These are phyloP conservation scores for Polyommatus icarus DNA, from an alignment of 2,888 invertebrate genomes.

Conservation along the genomic window DNA sequence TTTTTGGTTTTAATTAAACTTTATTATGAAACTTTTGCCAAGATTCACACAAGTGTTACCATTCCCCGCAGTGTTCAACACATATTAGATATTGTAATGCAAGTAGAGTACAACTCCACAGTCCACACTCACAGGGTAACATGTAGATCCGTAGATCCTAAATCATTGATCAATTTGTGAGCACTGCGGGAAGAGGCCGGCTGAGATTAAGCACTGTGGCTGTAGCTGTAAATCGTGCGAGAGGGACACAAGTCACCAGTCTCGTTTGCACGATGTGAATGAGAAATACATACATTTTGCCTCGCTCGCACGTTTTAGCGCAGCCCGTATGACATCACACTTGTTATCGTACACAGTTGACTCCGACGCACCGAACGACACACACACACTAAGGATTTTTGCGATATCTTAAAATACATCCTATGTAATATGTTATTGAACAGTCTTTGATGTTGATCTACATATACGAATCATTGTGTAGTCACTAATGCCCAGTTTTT, in stretches of 20 bases:
- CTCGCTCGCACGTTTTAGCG: background rate
- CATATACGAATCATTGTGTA: background rate
- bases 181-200: background rate
- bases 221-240: background rate
- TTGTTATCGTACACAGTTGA: background rate
- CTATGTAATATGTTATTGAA: background rate
- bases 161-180: background rate
- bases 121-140: constrained; percentile 1
- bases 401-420: background rate
- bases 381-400: background rate
- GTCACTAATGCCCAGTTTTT: background rate
- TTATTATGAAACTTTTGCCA: background rate
- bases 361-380: background rate
- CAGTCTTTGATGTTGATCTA: background rate
- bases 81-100: background rate
- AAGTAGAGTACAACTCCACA: background rate
- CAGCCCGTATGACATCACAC: background rate
- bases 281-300: background rate
- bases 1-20: background rate
- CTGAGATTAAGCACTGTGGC: background rate
- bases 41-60: background rate
- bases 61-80: background rate
- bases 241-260: background rate
- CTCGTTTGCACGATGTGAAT: background rate
- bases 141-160: constrained; percentile 9